Conservation (phyloP, 2,113 vertebrate species). For the Sceloporus undulatus region DNA sequence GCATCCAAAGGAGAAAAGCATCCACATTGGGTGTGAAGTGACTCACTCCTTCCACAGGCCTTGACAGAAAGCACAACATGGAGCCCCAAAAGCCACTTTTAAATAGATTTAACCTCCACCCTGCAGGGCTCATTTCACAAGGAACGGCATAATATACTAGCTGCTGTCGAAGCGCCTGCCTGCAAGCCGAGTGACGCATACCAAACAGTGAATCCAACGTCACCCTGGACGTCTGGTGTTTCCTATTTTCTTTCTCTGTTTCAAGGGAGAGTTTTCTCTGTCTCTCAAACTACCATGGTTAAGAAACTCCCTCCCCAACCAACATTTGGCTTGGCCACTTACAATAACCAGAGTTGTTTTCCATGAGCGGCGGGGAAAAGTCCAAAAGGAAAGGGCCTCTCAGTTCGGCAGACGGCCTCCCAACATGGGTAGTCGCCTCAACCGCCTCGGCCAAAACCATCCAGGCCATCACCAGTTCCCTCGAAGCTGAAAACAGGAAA, state of each 20-base stretch:
- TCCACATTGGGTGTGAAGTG: neutral
- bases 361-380: neutral
- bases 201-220: neutral
- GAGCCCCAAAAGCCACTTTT: neutral
- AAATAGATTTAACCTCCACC: neutral
- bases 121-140: neutral
- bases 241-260: neutral
- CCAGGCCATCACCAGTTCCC: neutral
- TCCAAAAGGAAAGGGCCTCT: slow-evolving; percentile 2
- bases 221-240: neutral
- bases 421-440: neutral
- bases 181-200: neutral
- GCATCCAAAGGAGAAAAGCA: neutral
- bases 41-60: neutral
- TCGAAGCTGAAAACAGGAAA: slow-evolving; percentile 16
- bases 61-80: neutral
- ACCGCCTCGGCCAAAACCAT: neutral
- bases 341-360: slow-evolving; percentile 6
- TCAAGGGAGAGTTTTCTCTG: neutral
- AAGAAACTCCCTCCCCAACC: neutral
- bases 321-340: neutral
- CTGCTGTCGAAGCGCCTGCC: neutral
- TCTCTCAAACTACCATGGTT: neutral
- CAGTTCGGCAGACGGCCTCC: neutral
- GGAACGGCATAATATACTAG: neutral